Evolutionary conservation across 2,797 vertebrate species (phyloP).

Genomic region (Leptodactylus fallax): DNA sequence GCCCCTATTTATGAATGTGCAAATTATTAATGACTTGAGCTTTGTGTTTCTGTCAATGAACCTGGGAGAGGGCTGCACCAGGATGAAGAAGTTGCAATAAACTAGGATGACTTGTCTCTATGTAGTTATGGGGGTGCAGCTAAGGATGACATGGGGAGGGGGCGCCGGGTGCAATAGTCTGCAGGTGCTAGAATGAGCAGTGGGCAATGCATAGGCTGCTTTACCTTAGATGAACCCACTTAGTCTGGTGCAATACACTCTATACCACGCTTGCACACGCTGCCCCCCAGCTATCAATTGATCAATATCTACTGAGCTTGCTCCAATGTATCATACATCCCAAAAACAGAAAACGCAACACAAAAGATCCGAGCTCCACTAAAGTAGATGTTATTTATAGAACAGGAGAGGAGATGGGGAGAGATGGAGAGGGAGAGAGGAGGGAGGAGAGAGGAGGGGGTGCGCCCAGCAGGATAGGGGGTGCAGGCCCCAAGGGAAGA

Average conservation of each 20-base stretch:
- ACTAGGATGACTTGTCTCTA: constrained; percentile 19
- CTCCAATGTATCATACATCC: constrained; percentile 75
- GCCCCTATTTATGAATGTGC: constrained; percentile 75
- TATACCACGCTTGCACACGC: constrained; percentile 69
- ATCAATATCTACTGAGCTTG: constrained; percentile 72
- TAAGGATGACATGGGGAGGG: neutral
- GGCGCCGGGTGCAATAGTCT: constrained; percentile 39
- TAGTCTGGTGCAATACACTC: constrained; percentile 61
- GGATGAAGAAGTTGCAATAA: constrained; percentile 64
- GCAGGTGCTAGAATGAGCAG: constrained; percentile 59
- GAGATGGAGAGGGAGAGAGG: too few relatives aligned
- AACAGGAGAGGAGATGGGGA: constrained; percentile 69
- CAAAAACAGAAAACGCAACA: constrained; percentile 84
- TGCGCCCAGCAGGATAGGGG: constrained; percentile 58
- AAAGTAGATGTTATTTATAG: constrained; percentile 88
- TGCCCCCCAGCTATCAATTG: constrained; percentile 70
- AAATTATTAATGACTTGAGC: constrained; percentile 73
- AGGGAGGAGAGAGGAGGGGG: constrained; percentile 60
- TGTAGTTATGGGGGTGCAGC: constrained; percentile 3
- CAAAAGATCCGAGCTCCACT: constrained; percentile 84
- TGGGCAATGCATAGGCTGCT: constrained; percentile 63
- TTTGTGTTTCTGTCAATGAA: constrained; percentile 81
- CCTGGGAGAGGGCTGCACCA: constrained; percentile 69
- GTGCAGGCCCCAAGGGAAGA: constrained; percentile 5
- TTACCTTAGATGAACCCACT: constrained; percentile 73